phyloP scores from a whole-genome alignment of 2,797 vertebrate species.

The Gymnocypris eckloni region DNA sequence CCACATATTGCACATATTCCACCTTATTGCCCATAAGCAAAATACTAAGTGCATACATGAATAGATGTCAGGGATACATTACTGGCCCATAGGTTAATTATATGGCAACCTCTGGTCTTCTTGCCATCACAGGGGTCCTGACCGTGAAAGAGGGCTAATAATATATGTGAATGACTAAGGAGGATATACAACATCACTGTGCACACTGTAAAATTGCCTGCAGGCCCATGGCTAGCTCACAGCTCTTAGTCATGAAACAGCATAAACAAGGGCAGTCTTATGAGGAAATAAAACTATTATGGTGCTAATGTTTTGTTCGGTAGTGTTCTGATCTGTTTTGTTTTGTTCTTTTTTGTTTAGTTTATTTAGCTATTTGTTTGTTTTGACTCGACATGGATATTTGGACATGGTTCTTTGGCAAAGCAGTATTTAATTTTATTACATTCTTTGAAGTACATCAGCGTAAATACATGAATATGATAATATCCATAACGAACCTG shows the following conservation, averaged over 20 bases:
- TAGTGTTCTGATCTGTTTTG: background rate
- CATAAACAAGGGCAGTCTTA: constrained; percentile 24
- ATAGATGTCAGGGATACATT: constrained; percentile 5
- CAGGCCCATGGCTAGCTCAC: constrained; percentile 27
- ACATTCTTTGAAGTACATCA: background rate
- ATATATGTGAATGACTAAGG: background rate
- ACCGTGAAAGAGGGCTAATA: background rate
- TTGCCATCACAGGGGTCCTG: background rate
- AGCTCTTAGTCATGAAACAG: constrained; percentile 56
- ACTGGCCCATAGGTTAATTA: background rate
- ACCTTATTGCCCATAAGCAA: constrained; percentile 59
- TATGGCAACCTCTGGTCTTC: background rate
- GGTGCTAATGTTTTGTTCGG: background rate
- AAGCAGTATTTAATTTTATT: no score
- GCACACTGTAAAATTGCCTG: background rate
- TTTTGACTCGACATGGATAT: no score
- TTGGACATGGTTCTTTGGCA: no score
- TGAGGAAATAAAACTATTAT: background rate
- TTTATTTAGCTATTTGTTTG: background rate
- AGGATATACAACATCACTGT: background rate
- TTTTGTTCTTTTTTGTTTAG: background rate
- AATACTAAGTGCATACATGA: constrained; percentile 44
- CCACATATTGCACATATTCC: constrained; percentile 66
- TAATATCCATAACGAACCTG: background rate
- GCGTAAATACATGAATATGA: background rate